Evolutionary conservation across 2,888 invertebrate genomes (phyloP).

Genomic region (Eueremaeus valkanovi): DNA sequence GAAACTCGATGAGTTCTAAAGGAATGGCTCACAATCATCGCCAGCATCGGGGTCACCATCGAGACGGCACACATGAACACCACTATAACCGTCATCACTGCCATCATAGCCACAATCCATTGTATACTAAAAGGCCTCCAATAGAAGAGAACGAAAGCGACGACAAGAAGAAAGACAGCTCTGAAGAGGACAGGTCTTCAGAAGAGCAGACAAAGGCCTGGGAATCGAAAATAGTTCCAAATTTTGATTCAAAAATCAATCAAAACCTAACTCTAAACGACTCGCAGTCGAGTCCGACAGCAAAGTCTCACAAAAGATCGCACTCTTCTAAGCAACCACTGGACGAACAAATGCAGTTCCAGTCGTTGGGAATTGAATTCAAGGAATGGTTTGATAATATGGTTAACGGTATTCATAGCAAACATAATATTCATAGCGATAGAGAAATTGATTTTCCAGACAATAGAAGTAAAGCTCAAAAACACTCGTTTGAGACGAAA

Average conservation of each 20-base stretch:
- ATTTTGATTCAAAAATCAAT: not conserved
- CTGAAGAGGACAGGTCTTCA: slow-evolving; percentile 3
- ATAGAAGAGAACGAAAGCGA: not conserved
- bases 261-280: not conserved
- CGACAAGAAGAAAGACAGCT: not conserved
- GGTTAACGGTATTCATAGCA: slow-evolving; percentile 4
- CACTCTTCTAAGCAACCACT: not conserved
- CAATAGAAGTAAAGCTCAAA: not conserved
- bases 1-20: not conserved
- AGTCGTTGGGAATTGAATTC: slow-evolving; percentile 12
- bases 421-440: not conserved
- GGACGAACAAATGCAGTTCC: not conserved
- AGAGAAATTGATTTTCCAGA: not conserved
- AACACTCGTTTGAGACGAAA: not conserved
- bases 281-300: not conserved
- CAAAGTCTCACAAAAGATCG: not conserved
- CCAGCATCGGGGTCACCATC: not conserved
- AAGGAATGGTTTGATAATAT: slow-evolving; percentile 26
- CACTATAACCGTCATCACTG: not conserved
- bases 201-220: not conserved
- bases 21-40: slow-evolving; percentile 7
- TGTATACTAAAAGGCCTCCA: not conserved
- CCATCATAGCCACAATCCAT: slow-evolving; percentile 3
- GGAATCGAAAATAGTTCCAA: not conserved
- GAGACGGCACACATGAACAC: not conserved